phyloP scores from a whole-genome alignment of 2,888 invertebrate species.

The Leucophora obtusa region DNA sequence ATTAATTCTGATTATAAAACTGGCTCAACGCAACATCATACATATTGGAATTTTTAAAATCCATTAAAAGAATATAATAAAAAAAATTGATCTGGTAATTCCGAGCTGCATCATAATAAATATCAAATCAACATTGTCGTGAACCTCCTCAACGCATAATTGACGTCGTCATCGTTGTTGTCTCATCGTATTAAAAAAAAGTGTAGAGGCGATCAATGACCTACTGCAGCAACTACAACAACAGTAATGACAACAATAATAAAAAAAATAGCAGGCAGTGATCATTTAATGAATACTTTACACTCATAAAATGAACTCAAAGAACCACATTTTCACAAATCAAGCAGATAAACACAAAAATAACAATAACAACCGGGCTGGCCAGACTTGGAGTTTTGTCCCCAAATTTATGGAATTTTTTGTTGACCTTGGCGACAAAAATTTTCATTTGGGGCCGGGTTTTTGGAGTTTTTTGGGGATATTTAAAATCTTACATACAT shows the following conservation, averaged over 20 bases:
- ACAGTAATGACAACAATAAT: conserved; percentile 15
- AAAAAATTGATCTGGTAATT: not conserved
- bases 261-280: conserved; percentile 35
- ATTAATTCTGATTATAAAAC: no score
- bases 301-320: conserved; percentile 43
- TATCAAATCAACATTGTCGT: conserved; percentile 25
- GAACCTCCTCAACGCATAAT: conserved; percentile 59
- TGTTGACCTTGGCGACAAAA: no score
- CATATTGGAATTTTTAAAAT: not conserved
- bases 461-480: no score
- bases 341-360: conserved; percentile 22
- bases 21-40: no score
- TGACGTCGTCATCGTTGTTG: conserved; percentile 39
- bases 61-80: not conserved
- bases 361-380: conserved; percentile 25
- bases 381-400: no score
- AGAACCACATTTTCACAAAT: conserved; percentile 41
- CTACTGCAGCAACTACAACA: conserved; percentile 37
- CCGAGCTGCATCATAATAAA: conserved; percentile 4
- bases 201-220: conserved; percentile 62
- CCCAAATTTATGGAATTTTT: no score
- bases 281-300: conserved; percentile 58
- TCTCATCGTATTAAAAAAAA: conserved; percentile 45
- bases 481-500: no score
- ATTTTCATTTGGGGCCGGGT: no score